Conservation (phyloP, 2,888 invertebrate genomes). For the Suillia variegata region DNA sequence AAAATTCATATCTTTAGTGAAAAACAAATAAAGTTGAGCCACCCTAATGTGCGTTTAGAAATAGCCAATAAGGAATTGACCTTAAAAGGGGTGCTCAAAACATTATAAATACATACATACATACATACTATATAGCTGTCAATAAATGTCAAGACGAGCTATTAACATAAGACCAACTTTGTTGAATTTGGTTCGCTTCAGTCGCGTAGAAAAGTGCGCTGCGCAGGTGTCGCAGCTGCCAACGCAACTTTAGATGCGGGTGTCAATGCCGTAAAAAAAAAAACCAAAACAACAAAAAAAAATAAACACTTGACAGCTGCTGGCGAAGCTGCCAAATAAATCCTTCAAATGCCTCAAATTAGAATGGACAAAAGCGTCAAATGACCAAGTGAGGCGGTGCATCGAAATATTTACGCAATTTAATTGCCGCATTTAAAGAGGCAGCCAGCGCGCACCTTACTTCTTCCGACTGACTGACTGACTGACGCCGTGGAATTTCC, state of each 20-base stretch:
- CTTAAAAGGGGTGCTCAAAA: constrained; percentile 30
- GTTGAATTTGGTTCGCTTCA: constrained; percentile 43
- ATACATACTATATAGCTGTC: too few species aligned
- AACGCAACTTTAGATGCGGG: not conserved
- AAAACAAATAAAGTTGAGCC: too few species aligned
- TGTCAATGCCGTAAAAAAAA: not conserved
- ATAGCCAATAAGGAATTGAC: constrained; percentile 25
- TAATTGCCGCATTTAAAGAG: too few species aligned
- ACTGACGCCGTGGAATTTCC: too few species aligned
- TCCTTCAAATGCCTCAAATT: constrained; percentile 13
- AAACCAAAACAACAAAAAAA: too few species aligned
- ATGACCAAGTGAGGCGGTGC: constrained; percentile 16
- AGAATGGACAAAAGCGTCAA: constrained; percentile 20
- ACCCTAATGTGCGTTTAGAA: too few species aligned
- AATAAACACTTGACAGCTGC: not conserved
- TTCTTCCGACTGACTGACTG: too few species aligned
- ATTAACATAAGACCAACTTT: constrained; percentile 44
- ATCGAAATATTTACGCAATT: too few species aligned
- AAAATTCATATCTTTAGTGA: too few species aligned
- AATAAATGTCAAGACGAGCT: constrained; percentile 48
- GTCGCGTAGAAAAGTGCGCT: too few species aligned
- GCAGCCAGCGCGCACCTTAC: too few species aligned
- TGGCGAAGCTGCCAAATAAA: constrained; percentile 19
- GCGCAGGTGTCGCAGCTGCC: too few species aligned
- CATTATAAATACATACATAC: constrained; percentile 51